Base-by-base conservation (phyloP, 1,140 invertebrate species). In the Drosophila bipectinata region DNA sequence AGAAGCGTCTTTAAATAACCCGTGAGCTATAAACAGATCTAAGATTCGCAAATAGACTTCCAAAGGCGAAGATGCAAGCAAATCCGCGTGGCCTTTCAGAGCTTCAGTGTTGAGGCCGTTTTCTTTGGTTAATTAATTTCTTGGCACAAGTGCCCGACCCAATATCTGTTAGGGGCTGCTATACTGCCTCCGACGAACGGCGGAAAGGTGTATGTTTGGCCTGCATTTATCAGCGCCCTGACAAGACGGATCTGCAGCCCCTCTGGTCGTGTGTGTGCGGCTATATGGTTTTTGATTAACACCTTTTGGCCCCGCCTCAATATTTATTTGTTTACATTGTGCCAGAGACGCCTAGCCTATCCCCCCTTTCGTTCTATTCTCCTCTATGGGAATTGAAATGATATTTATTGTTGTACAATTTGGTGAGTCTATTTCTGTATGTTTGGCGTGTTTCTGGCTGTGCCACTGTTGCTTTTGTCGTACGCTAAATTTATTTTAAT, bases 401-500 rank as follows among this genome's bases (percentile, higher is more conserved):
- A 62, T 67, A 60, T 82, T 85, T 64, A 66, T 78, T 60, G 69
- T 59, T 51, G 60, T 61, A 74, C 58, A 74, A 81, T 78, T 81
- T 30, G 60, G 59, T 57, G 55, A 53, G 60, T 67, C 80, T 63
- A 62, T 53, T 54, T 14, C 52, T 18, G 37, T 57, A 39, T 77
- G 45, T 56, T 66, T 74, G 60, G 12, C 51, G 60, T 55, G 49
- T 34, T 30, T 48, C 41, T 48, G 28, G 51, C 45, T 48, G 39
- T 49, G 61, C 66, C 39, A 45, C 47, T 45, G 48, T 75, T 55
- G 37, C 6, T 66, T 71, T 67, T 71, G 79, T 66, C 67, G 51
- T 47, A 79, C 75, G 83, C 82, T 72, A 88, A 82, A 88, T 87
- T 88, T 79, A 76, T 87, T 67, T 88, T 88, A 87, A 87, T 85